Base-by-base conservation (phyloP, 2,797 vertebrate species). In the Periparus ater region DNA sequence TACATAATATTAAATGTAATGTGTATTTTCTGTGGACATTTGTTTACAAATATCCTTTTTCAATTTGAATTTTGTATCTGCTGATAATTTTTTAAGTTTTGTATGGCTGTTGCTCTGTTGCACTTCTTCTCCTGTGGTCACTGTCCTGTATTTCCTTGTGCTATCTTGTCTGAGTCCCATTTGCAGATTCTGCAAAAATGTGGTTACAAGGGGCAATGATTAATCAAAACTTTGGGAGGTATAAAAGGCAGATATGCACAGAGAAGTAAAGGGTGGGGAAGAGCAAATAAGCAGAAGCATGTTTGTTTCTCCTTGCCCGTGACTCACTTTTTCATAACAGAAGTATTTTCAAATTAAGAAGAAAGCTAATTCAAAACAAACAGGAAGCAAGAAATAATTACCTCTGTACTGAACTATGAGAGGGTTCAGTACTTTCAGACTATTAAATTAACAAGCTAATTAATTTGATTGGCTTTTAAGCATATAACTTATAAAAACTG, bases 241-340 rank as follows among this genome's bases (percentile, higher is more conserved):
- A 63, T 61, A 51, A 86, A 84, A 86, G 72, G 47, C 42, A 74
- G 77, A 32, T 87, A 34, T n/a, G 57, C 55, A 20, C 22, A 81
- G 45, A 42, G 53, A 54, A 83, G 30, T 67, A 88, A 55, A 78
- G 90, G 88, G 86, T 81, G 76, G 73, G 66, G 84, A 75, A 78
- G 50, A 82, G 13, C 27, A 87, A 85, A 85, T 87, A 51, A 81
- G 40, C 60, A 55, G 68, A 67, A 84, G 42, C 16, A 6, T 96
- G 58, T 94, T 96, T 88, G 45, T 89, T 94, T 87, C 83, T 93
- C 36, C 57, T 57, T 85, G 71, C 36, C 50, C 75, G 72, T 91
- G 94, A 79, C 71, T 95, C 85, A 91, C 54, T 88, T 83, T 81
- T 77, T 95, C 74, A 1, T 81, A 91, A 40, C 85, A 91, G 87